phyloP scores from a whole-genome alignment of 2,888 invertebrate species.

The Apamea anceps region DNA sequence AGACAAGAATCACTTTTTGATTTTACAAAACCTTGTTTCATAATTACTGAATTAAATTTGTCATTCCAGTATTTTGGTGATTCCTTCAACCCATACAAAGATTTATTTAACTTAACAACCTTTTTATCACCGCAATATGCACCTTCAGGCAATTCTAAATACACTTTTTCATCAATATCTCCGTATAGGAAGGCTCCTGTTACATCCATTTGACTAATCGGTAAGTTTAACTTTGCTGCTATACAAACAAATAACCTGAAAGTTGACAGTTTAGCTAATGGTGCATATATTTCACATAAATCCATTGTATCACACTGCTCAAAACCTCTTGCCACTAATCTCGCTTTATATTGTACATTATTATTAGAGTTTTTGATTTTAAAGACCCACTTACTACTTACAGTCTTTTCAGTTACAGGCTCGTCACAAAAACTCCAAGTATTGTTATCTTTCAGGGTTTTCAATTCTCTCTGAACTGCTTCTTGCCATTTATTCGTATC shows the following conservation, averaged over 20 bases:
- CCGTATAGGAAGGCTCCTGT: constrained; percentile 1
- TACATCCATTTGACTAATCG: constrained; percentile 9
- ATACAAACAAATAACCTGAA: constrained; percentile 47
- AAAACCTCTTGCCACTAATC: constrained; percentile 57
- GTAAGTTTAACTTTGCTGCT: constrained; percentile 17
- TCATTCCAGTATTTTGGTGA: not conserved
- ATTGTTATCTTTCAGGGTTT: not conserved
- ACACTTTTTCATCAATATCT: not conserved
- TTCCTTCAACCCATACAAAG: not conserved
- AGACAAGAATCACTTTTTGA: too few species aligned
- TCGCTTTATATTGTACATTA: constrained; percentile 54
- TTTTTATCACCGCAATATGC: not conserved
- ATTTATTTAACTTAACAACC: not conserved
- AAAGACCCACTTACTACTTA: constrained; percentile 49
- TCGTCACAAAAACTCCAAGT: constrained; percentile 20
- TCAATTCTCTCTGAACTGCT: not conserved
- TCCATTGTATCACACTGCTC: constrained; percentile 36
- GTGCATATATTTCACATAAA: constrained; percentile 50
- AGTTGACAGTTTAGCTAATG: constrained; percentile 55
- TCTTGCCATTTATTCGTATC: not conserved
- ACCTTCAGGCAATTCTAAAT: not conserved
- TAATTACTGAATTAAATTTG: too few species aligned
- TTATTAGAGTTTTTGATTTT: constrained; percentile 22
- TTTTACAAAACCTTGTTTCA: too few species aligned
- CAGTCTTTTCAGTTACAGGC: constrained; percentile 14